phyloP scores from a whole-genome alignment of 1,140 invertebrate genomes.

The Drosophila busckii region DNA sequence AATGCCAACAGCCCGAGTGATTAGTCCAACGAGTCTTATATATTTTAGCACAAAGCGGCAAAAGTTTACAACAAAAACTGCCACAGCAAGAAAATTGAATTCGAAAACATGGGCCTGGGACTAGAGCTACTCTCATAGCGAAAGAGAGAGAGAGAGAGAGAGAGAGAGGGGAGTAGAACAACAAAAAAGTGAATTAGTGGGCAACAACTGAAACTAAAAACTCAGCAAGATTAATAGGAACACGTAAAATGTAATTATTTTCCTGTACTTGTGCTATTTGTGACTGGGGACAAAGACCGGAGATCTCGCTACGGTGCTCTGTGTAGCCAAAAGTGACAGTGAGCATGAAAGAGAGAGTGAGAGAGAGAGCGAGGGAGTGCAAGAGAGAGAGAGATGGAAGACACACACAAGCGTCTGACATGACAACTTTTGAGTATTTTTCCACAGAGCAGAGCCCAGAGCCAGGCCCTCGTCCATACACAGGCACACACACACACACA shows the following conservation, averaged over 20 bases:
- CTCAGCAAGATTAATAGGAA: conserved; percentile 75
- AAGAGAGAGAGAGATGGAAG: background rate
- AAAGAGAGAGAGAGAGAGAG: background rate
- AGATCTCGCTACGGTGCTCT: background rate
- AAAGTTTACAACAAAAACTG: conserved; percentile 46
- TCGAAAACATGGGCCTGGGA: conserved; percentile 30
- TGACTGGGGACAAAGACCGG: conserved; percentile 21
- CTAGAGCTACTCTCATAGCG: too few species aligned
- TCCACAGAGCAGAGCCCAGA: conserved; percentile 37
- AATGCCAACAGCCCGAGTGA: too few species aligned
- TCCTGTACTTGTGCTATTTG: conserved; percentile 74
- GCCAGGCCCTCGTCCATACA: conserved; percentile 25
- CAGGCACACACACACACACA: conserved; percentile 6
- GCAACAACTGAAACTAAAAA: conserved; percentile 72
- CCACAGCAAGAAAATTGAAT: conserved; percentile 66
- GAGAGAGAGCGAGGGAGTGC: background rate
- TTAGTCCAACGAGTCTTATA: too few species aligned
- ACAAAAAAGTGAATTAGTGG: conserved; percentile 68
- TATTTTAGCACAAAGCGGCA: background rate
- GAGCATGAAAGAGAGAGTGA: background rate
- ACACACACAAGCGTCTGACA: conserved; percentile 39
- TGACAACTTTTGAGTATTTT: conserved; percentile 71
- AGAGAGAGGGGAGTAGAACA: background rate
- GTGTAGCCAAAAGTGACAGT: background rate
- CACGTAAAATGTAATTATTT: conserved; percentile 77